Base-by-base conservation (phyloP, 2,797 vertebrate genomes). In the Pseudopleuronectes americanus region DNA sequence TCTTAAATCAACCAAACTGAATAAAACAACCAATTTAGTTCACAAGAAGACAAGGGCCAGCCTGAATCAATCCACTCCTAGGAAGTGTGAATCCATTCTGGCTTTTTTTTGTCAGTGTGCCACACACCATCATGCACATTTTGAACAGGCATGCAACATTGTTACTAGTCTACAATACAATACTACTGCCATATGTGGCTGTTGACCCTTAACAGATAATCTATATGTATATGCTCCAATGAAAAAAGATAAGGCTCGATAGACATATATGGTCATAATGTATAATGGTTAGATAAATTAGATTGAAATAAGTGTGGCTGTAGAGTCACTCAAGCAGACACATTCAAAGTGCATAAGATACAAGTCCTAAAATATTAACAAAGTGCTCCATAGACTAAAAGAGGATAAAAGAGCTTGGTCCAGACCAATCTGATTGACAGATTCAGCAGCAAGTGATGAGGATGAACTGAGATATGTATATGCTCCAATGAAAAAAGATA, bases 281-380 rank as follows among this genome's bases (percentile, higher is more conserved):
- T 57, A 23, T n/a, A 3, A 9, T 48, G 45, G 19, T 48, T 48
- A 48, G 45, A 48, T 48, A n/a, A 8, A 48, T 19, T n/a, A 28
- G 16, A 57, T 21, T 21, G 1, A 48, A 57, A 49, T 36, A 33
- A 49, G 17, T 66, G 16, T 9, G 28, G 9, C 26, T 54, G 4
- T 56, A 17, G 47, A 64, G 28, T 56, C n/a, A 43, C 38, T 57
- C 4, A 31, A 41, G 16, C 9, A 36, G 24, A 53, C 8, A 48
- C n/a, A n/a, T n/a, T 48, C 19, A 48, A 48, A 48, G 17, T n/a
- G 3, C 45, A 47, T 33, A 55, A 41, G 6, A 60, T 43, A 33
- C 19, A 59, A 56, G 31, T 26, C 48, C 22, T 43, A 16, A 55
- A 9, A 57, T 43, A 51, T 60, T 6, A 68, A 71, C 24, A 71